Evolutionary conservation across 30 jellyfish, hydroid and myxozoan genomes (phyloP).

Genomic region (Catostylus mosaicus): DNA sequence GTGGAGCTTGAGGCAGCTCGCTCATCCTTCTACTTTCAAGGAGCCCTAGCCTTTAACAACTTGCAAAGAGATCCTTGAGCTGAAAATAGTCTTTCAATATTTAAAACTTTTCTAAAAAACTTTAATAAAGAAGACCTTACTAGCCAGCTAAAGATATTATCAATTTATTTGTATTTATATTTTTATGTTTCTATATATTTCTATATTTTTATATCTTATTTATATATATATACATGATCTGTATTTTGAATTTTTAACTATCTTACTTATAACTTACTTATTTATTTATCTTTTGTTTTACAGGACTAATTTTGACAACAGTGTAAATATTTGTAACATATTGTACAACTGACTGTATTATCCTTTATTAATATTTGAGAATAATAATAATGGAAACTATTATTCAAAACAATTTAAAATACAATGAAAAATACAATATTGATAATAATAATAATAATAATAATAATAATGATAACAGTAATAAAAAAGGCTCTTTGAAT

Average conservation of each 20-base stretch:
- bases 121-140: constrained; percentile 7
- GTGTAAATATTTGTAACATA: constrained; percentile 15
- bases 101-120: constrained; percentile 14
- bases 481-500: no score
- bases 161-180: background rate
- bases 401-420: no score
- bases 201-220: no score
- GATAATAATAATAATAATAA: no score
- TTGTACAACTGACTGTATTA: constrained; percentile 32
- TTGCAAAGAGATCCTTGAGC: constrained; percentile 37
- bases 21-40: constrained; percentile 52
- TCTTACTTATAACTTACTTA: no score
- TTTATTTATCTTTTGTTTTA: background rate
- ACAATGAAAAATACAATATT: no score
- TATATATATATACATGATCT: no score
- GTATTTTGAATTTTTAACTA: background rate
- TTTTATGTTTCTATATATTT: no score
- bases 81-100: constrained; percentile 25
- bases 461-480: no score
- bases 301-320: constrained; percentile 13
- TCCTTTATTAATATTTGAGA: background rate
- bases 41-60: no score
- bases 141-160: constrained; percentile 17
- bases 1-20: constrained; percentile 59
- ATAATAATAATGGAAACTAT: background rate